Evolutionary conservation across 2,888 invertebrate genomes (phyloP).

Genomic region (Lucinisca nassula): DNA sequence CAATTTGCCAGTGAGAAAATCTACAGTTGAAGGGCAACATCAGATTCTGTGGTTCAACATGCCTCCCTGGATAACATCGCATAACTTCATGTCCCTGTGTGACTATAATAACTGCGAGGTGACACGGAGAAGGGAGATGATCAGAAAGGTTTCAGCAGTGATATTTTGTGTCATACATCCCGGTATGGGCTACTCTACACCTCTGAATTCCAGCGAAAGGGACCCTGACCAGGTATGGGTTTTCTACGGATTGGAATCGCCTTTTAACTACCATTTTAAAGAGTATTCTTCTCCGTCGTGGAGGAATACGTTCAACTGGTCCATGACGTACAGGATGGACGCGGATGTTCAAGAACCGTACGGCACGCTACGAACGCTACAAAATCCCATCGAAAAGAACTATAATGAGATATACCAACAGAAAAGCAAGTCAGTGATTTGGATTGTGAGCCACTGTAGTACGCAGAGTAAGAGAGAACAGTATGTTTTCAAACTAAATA

Average conservation of each 20-base stretch:
- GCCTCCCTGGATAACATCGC: not conserved
- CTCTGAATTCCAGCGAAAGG: not conserved
- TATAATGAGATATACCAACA: conserved; percentile 28
- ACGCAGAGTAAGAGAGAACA: conserved; percentile 62
- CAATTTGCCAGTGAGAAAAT: not conserved
- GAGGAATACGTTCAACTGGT: conserved; percentile 35
- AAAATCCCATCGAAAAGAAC: not conserved
- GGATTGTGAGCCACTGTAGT: conserved; percentile 75
- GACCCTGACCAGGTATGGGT: conserved; percentile 11
- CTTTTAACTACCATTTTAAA: not conserved
- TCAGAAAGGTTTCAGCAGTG: not conserved
- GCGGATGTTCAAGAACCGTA: conserved; percentile 27
- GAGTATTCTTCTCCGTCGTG: not conserved
- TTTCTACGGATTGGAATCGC: not conserved
- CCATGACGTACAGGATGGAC: conserved; percentile 29
- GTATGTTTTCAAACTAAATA: conserved; percentile 56
- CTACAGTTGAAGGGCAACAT: not conserved
- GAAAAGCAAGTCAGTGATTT: conserved; percentile 63
- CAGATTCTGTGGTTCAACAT: not conserved
- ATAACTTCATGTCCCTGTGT: not conserved
- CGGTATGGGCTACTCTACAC: not conserved
- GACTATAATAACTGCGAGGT: not conserved
- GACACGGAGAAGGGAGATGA: not conserved
- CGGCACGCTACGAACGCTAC: not conserved
- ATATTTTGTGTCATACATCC: not conserved